Evolutionary conservation across 2,113 vertebrate species (phyloP).

Genomic region (Myiagra hebetior): DNA sequence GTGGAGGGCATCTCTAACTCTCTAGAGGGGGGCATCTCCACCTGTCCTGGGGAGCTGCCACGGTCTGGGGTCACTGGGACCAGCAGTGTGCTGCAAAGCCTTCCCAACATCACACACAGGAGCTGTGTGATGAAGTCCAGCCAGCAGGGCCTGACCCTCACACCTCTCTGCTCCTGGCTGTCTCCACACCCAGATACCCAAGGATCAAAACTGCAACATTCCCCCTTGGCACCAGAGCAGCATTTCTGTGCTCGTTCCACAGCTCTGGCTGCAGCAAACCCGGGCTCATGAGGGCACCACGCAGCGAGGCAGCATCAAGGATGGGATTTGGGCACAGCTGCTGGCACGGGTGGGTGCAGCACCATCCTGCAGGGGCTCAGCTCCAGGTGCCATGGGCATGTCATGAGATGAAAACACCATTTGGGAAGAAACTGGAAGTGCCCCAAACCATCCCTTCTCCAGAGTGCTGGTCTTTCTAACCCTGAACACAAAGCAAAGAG

Average conservation of each 20-base stretch:
- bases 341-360: not conserved
- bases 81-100: not conserved
- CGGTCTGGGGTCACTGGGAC: not conserved
- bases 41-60: not conserved
- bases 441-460: not conserved
- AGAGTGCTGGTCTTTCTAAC: not conserved
- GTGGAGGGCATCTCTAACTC: not conserved
- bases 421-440: not conserved
- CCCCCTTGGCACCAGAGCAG: not conserved
- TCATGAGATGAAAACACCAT: not conserved
- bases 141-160: not conserved
- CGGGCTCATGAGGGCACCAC: accelerated
- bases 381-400: accelerated
- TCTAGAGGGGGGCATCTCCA: not conserved
- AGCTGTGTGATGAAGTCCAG: not conserved
- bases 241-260: not conserved
- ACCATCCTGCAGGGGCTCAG: not conserved
- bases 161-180: not conserved
- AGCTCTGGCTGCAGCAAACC: not conserved
- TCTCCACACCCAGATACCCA: not conserved
- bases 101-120: not conserved
- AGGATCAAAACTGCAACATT: accelerated
- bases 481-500: not conserved
- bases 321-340: not conserved
- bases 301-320: not conserved